Evolutionary conservation across 2,888 invertebrate genomes (phyloP).

Genomic region (Julus scanicus): DNA sequence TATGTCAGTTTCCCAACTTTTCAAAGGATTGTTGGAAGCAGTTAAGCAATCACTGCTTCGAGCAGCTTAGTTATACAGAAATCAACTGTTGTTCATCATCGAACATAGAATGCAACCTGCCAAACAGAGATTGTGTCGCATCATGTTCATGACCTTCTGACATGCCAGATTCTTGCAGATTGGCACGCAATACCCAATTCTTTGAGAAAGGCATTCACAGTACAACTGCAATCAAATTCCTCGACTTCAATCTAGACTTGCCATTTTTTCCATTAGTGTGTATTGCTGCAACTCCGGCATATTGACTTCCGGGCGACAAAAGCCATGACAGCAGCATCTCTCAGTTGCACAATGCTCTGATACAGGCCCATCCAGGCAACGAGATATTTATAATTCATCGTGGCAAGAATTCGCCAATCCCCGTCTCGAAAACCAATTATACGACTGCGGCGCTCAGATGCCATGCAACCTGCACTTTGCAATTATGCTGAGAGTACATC

Average conservation of each 20-base stretch:
- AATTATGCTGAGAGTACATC: conserved; percentile 28
- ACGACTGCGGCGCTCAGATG: neutral
- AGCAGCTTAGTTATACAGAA: neutral
- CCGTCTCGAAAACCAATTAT: conserved; percentile 27
- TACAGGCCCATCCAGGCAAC: neutral
- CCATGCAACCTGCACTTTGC: conserved; percentile 27
- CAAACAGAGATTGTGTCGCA: neutral
- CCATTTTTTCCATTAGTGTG: neutral
- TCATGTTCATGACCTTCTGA: neutral
- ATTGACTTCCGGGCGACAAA: neutral
- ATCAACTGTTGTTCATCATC: neutral
- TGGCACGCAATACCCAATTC: neutral
- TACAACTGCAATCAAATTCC: neutral
- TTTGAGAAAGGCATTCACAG: neutral
- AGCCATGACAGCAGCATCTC: neutral
- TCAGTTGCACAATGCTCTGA: neutral
- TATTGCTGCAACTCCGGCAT: neutral
- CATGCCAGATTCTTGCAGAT: neutral
- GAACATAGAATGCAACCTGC: neutral
- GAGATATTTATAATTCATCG: conserved; percentile 20
- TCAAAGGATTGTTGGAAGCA: too few species aligned
- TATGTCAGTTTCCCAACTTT: too few species aligned
- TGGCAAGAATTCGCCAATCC: conserved; percentile 27
- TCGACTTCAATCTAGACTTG: neutral
- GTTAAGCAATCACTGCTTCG: too few species aligned